These are phyloP conservation scores for Steinernema feltiae DNA, from an alignment of 1,140 invertebrate species.

Conservation along the genomic window DNA sequence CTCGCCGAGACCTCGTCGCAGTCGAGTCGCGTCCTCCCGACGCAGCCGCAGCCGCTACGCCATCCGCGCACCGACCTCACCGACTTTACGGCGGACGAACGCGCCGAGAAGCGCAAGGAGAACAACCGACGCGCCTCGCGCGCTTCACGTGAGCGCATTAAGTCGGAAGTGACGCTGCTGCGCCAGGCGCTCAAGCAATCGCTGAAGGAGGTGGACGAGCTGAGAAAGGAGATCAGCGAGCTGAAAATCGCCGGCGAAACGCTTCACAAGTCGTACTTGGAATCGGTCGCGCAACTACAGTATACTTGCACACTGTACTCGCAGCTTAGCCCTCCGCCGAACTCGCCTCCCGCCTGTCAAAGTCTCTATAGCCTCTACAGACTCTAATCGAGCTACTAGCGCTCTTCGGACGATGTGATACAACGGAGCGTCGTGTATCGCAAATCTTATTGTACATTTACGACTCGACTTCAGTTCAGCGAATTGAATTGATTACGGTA, in stretches of 20 bases:
- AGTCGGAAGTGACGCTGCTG: neutral
- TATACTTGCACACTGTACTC: neutral
- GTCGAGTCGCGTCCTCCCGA: neutral
- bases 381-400: neutral
- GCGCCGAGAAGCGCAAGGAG: slow-evolving; percentile 13
- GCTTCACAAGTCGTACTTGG: neutral
- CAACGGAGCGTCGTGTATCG: too few species aligned
- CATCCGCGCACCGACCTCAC: neutral
- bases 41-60: neutral
- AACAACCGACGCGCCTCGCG: slow-evolving; percentile 6
- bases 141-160: neutral
- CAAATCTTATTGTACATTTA: too few species aligned
- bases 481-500: neutral
- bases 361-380: neutral
- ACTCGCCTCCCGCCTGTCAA: neutral
- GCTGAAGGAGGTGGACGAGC: neutral
- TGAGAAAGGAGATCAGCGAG: neutral
- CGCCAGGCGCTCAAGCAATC: neutral
- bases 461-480: neutral
- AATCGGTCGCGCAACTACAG: neutral
- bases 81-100: neutral
- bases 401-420: neutral
- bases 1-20: neutral
- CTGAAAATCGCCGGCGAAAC: neutral
- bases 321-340: neutral